Base-by-base conservation (phyloP, 1,140 invertebrate genomes). In the Leptinotarsa texana region DNA sequence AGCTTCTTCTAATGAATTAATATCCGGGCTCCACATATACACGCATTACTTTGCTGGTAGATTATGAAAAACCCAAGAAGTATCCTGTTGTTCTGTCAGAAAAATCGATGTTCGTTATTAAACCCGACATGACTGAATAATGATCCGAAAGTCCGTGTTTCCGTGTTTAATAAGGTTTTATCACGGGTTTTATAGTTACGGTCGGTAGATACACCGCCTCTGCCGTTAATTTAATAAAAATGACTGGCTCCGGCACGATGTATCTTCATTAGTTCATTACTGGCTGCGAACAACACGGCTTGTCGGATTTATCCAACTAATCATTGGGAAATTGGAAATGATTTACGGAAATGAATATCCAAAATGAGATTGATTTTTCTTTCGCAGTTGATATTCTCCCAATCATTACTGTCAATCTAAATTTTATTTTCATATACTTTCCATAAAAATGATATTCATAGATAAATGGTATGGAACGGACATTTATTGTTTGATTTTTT, bases 221-320 rank as follows among this genome's bases (percentile, higher is more conserved):
- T 57, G 51, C 51, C 51, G 51, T 57, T 57, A 57, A 57, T 57
- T 57, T 8, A 57, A 57, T 57, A 57, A 57, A 57, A 57, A 18
- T 18, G 51, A 57, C 51, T 57, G 51, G 51, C 51, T 57, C 51
- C 17, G 51, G 51, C n/a, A 57, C 51, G 17, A 57, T 57, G 51
- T 57, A 17, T 57, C 51, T 57, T 57, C 51, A 57, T 57, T 57
- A 57, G 51, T 57, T 57, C 51, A 18, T 57, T 57, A 57, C 51
- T 57, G 51, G 33, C 33, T 42, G 33, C 33, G 33, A 42, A 42
- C 33, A 42, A 42, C 51, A 57, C 51, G 51, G 15, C n/a, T 15
- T 57, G 51, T 57, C 17, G 51, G 51, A 18, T 57, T 57, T 15
- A 57, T 57, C 5, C 51, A 57, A 15, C 51, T 57, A 57, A 18